Evolutionary conservation across 2,888 invertebrate species (phyloP), one percentile per base, ranked within the genome.

Genomic region (Scaptomyza tumidula): DNA sequence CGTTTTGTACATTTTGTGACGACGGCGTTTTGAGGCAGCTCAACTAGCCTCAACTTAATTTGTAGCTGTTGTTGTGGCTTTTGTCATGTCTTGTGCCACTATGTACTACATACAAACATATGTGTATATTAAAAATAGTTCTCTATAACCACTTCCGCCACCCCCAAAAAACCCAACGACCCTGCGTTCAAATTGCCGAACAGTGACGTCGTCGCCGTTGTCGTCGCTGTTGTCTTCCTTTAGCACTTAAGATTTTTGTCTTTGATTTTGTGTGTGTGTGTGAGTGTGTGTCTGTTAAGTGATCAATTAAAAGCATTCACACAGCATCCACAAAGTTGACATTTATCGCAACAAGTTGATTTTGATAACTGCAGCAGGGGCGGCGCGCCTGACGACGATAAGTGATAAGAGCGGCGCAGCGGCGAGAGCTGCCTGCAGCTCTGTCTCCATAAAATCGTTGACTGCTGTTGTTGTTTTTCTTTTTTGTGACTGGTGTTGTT

Each of bases 1-100:
- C 68, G 82, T 82, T 87, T 75, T 82, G 60, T 72, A 85, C 87
- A 83, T 87, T 85, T 85, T 81, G 50, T 67, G 72, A 59, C 66
- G 49, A 43, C 56, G 60, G 16, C 44, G 39, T 41, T 41, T 41
- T 16, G 39, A 41, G 48, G 35, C 46, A 35, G 55, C 19, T n/a
- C 57, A 54, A 33, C 33, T 45, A 45, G 53, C 35, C 58, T 24
- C 61, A 27, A 10, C 54, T 55, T 58, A 67, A 56, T 54, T 71
- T 76, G 62, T 56, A 27, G 57, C 71, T 37, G 13, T 49, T 71
- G 56, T 71, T 56, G 35, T 59, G 55, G 55, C 54, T 69, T 74
- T 63, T 68, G 49, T 66, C 60, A 37, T 74, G 54, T 64, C 45
- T 64, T 48, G 54, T 48, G 54, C 45, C 61, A 41, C n/a, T 6